Evolutionary conservation across 2,113 vertebrate genomes (phyloP).

Genomic region (Alethe castanea): DNA sequence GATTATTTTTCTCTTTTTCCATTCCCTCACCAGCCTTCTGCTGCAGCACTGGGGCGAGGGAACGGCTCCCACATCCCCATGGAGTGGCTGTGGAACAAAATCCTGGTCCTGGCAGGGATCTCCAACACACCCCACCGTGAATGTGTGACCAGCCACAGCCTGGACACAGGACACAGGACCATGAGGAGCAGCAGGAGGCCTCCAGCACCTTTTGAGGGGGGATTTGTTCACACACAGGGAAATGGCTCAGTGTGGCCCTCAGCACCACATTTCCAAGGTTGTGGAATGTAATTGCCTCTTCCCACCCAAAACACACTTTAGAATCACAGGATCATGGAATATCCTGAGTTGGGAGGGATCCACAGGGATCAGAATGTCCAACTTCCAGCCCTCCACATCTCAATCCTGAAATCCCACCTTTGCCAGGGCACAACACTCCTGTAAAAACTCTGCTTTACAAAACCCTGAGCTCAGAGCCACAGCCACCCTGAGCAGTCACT

Average conservation of each 20-base stretch:
- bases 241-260: not conserved
- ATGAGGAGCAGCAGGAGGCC: not conserved
- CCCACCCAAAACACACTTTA: rapidly evolving
- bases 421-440: rapidly evolving
- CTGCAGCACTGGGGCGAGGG: rapidly evolving
- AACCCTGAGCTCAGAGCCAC: not conserved
- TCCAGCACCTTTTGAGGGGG: not conserved
- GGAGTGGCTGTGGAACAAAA: not conserved
- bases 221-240: not conserved
- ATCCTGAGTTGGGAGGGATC: not conserved
- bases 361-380: not conserved
- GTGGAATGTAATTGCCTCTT: not conserved
- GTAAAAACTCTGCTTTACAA: not conserved
- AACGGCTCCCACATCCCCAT: not conserved
- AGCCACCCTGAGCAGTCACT: rapidly evolving
- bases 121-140: rapidly evolving
- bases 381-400: not conserved
- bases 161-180: not conserved
- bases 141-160: not conserved
- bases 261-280: not conserved
- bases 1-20: not conserved
- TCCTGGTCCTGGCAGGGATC: not conserved
- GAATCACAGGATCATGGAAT: not conserved
- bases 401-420: not conserved
- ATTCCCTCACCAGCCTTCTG: not conserved